Evolutionary conservation across 2,888 invertebrate species (phyloP), one percentile per base, ranked within the genome.

Genomic region (Lasioglossum leucozonium): DNA sequence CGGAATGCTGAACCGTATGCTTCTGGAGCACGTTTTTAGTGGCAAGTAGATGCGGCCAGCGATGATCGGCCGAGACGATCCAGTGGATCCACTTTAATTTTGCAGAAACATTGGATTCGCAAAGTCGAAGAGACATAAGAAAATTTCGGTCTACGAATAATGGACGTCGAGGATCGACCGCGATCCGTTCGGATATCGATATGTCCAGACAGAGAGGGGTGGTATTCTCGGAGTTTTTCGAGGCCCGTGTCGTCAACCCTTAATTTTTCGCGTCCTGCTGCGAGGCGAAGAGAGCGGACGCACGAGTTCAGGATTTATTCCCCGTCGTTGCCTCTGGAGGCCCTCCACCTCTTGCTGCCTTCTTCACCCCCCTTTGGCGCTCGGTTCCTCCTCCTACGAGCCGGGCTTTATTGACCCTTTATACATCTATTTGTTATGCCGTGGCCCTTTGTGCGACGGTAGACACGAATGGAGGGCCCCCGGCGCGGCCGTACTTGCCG

Each of bases 341-440:
- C 93, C 91, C 90, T 93, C 91, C 90, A 88, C 90, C 87, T 85
- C 88, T 83, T 76, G 75, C 86, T 77, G 83, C 84, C 81, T 82
- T 75, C 85, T 86, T 82, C 85, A 79, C 83, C 89, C 81, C 81
- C 85, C 86, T 84, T 87, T 82, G 88, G 82, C 87, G 87, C 84
- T 82, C 89, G 77, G 79, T 78, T 89, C 62, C 91, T 91, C 91
- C 92, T 92, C 91, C 91, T 91, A 88, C 92, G 91, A n/a, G n/a
- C 86, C 87, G 82, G 92, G 92, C 93, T 95, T 95, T 95, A 95
- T 95, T 95, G 95, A 95, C 95, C 95, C 95, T 95, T 95, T 95
- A 95, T 95, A 94, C 94, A 93, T 95, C 95, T 95, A 95, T 95
- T 95, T 95, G 95, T 95, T 95, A 95, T 95, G 94, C 94, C 94